A percentile compares a stretch with the other conserved stretches of the same genome.
phyloP scores from a whole-genome alignment of 2,888 invertebrate genomes.

The Agonopterix subpropinquella region DNA sequence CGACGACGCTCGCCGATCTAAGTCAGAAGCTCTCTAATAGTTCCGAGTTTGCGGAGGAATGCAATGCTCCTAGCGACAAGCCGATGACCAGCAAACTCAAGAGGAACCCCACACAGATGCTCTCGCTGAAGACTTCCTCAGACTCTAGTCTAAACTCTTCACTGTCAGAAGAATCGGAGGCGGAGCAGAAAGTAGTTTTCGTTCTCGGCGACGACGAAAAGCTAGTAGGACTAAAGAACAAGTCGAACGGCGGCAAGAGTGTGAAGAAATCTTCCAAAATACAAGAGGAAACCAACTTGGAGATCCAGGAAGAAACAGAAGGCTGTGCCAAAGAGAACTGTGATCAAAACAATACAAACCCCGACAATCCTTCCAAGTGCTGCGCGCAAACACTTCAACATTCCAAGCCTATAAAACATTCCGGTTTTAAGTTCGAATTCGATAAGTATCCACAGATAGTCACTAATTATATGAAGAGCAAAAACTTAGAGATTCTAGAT shows the following conservation, averaged over 20 bases:
- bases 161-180: conserved; percentile 39
- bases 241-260: conserved; percentile 54
- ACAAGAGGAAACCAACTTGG: conserved; percentile 33
- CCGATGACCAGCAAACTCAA: conserved; percentile 34
- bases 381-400: conserved; percentile 71
- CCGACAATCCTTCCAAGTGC: conserved; percentile 58
- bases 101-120: conserved; percentile 47
- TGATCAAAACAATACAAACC: conserved; percentile 28
- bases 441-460: conserved; percentile 84
- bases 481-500: conserved; percentile 79
- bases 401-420: conserved; percentile 79
- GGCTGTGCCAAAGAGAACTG: conserved; percentile 32
- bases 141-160: conserved; percentile 55
- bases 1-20: conserved; percentile 51
- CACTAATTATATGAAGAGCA: conserved; percentile 84
- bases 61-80: conserved; percentile 27
- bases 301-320: conserved; percentile 20
- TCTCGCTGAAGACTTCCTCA: conserved; percentile 40
- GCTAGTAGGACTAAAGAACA: conserved; percentile 78
- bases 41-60: conserved; percentile 29
- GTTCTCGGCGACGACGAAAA: conserved; percentile 83
- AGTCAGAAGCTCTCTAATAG: conserved; percentile 56
- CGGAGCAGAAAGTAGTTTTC: conserved; percentile 77
- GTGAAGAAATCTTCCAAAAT: conserved; percentile 59
- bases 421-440: conserved; percentile 84